Percentiles rank a stretch among this genome's conserved stretches.
phyloP scores from a whole-genome alignment of 2,888 invertebrate genomes.

The Carterocephalus palaemon region DNA sequence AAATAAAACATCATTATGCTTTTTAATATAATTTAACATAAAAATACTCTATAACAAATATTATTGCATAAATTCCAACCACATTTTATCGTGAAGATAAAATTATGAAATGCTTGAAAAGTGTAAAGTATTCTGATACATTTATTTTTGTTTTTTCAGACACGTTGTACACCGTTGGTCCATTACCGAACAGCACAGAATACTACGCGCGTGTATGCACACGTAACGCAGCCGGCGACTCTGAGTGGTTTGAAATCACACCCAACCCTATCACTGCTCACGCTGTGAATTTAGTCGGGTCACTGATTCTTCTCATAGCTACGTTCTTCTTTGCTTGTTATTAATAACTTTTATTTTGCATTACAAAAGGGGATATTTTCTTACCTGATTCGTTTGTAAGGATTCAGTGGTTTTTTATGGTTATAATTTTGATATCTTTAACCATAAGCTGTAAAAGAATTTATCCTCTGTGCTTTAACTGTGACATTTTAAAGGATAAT shows the following conservation, averaged over 20 bases:
- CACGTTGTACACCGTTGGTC: slow-evolving; percentile 52
- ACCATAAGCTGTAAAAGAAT: not conserved
- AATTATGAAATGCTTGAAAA: not conserved
- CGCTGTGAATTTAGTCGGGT: slow-evolving; percentile 33
- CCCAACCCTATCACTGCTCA: slow-evolving; percentile 43
- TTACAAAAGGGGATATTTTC: slow-evolving; percentile 1
- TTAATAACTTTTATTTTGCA: slow-evolving; percentile 27
- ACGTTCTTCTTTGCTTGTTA: slow-evolving; percentile 36
- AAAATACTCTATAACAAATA: too few relatives aligned
- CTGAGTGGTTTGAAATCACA: slow-evolving; percentile 52
- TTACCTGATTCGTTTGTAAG: not conserved
- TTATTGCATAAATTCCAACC: too few relatives aligned
- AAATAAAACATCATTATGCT: too few relatives aligned
- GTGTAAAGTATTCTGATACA: slow-evolving; percentile 4
- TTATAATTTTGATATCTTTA: not conserved
- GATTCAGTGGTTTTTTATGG: not conserved
- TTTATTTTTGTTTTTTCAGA: slow-evolving; percentile 39
- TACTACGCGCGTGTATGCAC: slow-evolving; percentile 60
- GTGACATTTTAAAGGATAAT: too few relatives aligned
- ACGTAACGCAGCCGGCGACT: slow-evolving; percentile 61
- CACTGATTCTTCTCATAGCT: slow-evolving; percentile 37
- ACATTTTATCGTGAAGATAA: too few relatives aligned
- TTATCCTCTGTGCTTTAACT: too few relatives aligned
- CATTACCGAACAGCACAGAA: slow-evolving; percentile 49
- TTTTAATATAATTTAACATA: too few relatives aligned